Evolutionary conservation across 2,888 invertebrate species (phyloP).

Genomic region (Oscheius onirici): DNA sequence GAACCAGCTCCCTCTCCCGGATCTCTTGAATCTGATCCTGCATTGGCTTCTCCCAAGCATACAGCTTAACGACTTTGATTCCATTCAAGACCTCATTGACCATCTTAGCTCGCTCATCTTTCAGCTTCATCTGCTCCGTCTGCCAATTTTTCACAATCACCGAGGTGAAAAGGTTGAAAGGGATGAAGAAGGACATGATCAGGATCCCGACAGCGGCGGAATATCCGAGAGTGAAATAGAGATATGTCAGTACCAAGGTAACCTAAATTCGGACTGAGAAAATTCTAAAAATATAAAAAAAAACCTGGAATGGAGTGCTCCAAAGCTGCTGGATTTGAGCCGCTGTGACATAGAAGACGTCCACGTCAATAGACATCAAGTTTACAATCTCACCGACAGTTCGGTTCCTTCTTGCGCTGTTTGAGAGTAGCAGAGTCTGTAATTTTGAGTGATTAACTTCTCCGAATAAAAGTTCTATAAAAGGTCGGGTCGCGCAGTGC

Average conservation of each 20-base stretch:
- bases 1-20: slow-evolving; percentile 80
- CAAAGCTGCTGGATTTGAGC: slow-evolving; percentile 71
- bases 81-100: slow-evolving; percentile 93
- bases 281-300: too few relatives aligned
- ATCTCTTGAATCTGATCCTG: slow-evolving; percentile 83
- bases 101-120: slow-evolving; percentile 89
- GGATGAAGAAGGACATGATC: slow-evolving; percentile 90
- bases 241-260: slow-evolving; percentile 69
- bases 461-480: too few relatives aligned
- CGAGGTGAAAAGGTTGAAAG: slow-evolving; percentile 63
- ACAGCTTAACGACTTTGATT: slow-evolving; percentile 79
- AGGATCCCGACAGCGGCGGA: slow-evolving; percentile 90
- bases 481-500: too few relatives aligned
- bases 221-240: slow-evolving; percentile 77
- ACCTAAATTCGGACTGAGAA: too few relatives aligned
- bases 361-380: slow-evolving; percentile 75
- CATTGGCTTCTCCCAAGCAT: slow-evolving; percentile 76
- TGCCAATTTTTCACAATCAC: slow-evolving; percentile 58
- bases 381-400: slow-evolving; percentile 76
- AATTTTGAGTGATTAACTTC: too few relatives aligned
- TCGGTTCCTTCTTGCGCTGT: slow-evolving; percentile 72
- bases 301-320: slow-evolving; percentile 72
- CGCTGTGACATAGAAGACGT: slow-evolving; percentile 71
- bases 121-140: slow-evolving; percentile 87
- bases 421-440: slow-evolving; percentile 74